Evolutionary conservation across 1,140 invertebrate species (phyloP).

Genomic region (Plectrocnemia conspersa): DNA sequence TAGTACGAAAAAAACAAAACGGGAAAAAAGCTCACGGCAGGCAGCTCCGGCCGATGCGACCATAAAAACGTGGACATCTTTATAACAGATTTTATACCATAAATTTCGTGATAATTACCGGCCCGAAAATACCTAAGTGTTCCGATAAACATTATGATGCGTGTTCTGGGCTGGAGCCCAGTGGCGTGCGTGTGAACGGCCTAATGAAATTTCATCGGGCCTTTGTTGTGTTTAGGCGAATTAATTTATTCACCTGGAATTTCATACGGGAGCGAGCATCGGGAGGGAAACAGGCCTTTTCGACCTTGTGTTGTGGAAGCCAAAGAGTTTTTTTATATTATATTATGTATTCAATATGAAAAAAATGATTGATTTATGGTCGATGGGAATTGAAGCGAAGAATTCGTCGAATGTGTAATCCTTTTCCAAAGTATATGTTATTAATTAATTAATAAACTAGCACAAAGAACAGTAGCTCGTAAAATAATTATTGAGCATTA

Average conservation of each 20-base stretch:
- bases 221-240: constrained; percentile 29
- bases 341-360: no score
- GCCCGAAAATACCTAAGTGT: constrained; percentile 25
- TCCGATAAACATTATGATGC: constrained; percentile 20
- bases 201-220: constrained; percentile 30
- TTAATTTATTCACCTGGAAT: constrained; percentile 25
- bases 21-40: constrained; percentile 9
- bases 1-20: not conserved
- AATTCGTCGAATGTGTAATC: no score
- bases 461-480: no score
- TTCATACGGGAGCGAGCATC: not conserved
- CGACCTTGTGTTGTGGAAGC: no score
- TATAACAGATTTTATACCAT: constrained; percentile 31
- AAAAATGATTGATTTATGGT: no score
- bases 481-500: no score
- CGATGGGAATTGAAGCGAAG: no score
- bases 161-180: constrained; percentile 3
- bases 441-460: no score
- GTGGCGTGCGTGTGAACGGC: constrained; percentile 20
- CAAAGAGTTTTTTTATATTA: no score
- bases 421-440: no score
- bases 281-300: no score
- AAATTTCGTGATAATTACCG: constrained; percentile 32
- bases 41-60: constrained; percentile 5
- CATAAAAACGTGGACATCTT: constrained; percentile 33